phyloP scores from a whole-genome alignment of 1,140 invertebrate genomes.

The Pachyrhynchus sulphureomaculatus region DNA sequence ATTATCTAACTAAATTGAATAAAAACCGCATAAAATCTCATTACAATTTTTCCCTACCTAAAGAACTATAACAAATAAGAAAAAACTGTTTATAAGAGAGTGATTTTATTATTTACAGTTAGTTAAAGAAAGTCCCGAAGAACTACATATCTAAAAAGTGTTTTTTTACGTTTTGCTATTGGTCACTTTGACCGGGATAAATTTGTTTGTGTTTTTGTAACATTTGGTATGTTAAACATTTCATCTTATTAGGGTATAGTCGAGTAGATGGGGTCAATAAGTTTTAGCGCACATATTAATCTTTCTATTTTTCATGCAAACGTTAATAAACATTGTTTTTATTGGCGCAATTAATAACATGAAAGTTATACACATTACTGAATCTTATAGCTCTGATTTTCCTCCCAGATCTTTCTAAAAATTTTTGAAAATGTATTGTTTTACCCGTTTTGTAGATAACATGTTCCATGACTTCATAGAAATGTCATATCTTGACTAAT shows the following conservation, averaged over 20 bases:
- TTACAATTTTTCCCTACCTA: constrained; percentile 17
- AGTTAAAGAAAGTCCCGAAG: background rate
- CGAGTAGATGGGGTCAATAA: background rate
- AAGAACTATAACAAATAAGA: background rate
- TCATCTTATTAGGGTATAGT: background rate
- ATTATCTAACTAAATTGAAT: constrained; percentile 19
- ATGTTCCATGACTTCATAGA: too few species aligned
- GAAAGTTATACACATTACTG: too few species aligned
- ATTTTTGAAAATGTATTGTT: too few species aligned
- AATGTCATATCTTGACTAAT: too few species aligned
- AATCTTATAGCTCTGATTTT: too few species aligned
- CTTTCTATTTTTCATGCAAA: too few species aligned
- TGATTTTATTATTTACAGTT: constrained; percentile 1
- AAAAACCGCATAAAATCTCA: constrained; percentile 30
- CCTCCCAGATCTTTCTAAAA: too few species aligned
- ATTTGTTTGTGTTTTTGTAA: background rate
- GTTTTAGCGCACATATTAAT: too few species aligned
- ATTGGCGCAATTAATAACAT: too few species aligned
- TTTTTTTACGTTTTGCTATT: constrained; percentile 4
- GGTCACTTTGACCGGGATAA: constrained; percentile 15
- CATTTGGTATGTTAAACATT: constrained; percentile 5
- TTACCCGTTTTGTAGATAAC: too few species aligned
- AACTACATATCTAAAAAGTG: background rate
- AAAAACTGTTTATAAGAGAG: constrained; percentile 26
- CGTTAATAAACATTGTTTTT: too few species aligned